Percentiles rank a stretch among this genome's conserved stretches.
These are phyloP conservation scores for Acronicta leporina DNA, from an alignment of 2,888 invertebrate species.

Conservation along the genomic window DNA sequence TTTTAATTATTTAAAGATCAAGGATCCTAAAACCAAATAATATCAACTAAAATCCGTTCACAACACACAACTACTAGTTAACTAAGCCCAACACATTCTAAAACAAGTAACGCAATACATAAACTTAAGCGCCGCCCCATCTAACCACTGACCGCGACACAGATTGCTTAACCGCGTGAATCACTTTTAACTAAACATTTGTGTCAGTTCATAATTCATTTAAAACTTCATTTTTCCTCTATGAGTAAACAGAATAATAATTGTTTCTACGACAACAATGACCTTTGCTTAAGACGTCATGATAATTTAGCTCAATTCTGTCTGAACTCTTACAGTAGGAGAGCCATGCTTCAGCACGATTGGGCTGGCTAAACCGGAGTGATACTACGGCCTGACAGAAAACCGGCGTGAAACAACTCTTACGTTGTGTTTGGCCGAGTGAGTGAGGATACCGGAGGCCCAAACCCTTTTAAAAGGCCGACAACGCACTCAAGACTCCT, in stretches of 20 bases:
- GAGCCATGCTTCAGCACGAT: too few relatives aligned
- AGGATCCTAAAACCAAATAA: background rate
- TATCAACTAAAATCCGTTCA: background rate
- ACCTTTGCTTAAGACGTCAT: constrained; percentile 8
- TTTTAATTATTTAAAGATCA: too few relatives aligned
- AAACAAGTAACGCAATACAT: constrained; percentile 28
- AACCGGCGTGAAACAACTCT: too few relatives aligned
- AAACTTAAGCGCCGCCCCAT: constrained; percentile 35
- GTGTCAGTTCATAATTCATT: constrained; percentile 25
- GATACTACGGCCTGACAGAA: too few relatives aligned
- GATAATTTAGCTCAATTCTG: too few relatives aligned
- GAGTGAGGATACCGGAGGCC: too few relatives aligned
- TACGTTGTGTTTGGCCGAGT: too few relatives aligned
- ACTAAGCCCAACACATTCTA: constrained; percentile 17
- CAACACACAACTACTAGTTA: background rate
- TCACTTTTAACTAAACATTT: constrained; percentile 38
- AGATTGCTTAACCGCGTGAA: constrained; percentile 49
- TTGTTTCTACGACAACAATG: background rate
- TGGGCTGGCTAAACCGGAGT: too few relatives aligned
- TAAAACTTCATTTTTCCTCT: constrained; percentile 35
- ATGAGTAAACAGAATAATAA: constrained; percentile 10
- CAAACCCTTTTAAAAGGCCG: too few relatives aligned
- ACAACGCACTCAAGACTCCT: too few relatives aligned
- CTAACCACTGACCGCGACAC: constrained; percentile 47
- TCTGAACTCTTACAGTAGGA: too few relatives aligned